phyloP scores from a whole-genome alignment of 2,113 vertebrate genomes.

The Cinclus mexicanus region DNA sequence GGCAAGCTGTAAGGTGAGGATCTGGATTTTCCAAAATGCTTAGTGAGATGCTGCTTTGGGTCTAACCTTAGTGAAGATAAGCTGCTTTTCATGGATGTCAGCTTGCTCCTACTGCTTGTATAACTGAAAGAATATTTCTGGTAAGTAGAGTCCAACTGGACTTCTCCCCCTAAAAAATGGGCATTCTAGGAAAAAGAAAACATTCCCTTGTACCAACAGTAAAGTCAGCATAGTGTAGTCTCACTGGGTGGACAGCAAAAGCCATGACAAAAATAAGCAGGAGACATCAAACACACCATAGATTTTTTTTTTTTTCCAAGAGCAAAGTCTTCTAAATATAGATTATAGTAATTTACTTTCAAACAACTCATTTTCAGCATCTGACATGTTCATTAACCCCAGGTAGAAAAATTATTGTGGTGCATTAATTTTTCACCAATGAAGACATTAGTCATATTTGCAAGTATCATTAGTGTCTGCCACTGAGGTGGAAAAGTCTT shows the following conservation, averaged over 20 bases:
- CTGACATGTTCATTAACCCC: constrained; percentile 95
- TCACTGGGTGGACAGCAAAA: constrained; percentile 1
- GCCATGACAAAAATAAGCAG: constrained; percentile 49
- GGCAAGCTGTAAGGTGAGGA: neutral
- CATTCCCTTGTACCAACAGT: neutral
- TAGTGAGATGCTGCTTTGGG: neutral
- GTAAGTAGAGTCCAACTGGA: neutral
- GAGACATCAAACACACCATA: constrained; percentile 43
- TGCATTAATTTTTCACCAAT: constrained; percentile 90
- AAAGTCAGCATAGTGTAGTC: neutral
- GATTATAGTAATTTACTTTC: constrained; percentile 94
- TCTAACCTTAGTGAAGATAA: neutral
- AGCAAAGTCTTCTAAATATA: constrained; percentile 88
- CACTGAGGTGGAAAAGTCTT: constrained; percentile 76
- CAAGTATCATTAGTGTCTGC: constrained; percentile 84
- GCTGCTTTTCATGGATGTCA: neutral
- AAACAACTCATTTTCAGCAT: constrained; percentile 95
- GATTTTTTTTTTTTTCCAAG: constrained; percentile 6
- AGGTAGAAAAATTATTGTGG: constrained; percentile 87
- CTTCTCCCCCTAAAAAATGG: neutral
- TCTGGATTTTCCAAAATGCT: neutral
- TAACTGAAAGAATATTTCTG: neutral
- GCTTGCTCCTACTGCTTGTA: neutral
- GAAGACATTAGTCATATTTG: constrained; percentile 92
- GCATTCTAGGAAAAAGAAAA: neutral